phyloP scores from a whole-genome alignment of 1,140 invertebrate species.

The Eumaeus atala region DNA sequence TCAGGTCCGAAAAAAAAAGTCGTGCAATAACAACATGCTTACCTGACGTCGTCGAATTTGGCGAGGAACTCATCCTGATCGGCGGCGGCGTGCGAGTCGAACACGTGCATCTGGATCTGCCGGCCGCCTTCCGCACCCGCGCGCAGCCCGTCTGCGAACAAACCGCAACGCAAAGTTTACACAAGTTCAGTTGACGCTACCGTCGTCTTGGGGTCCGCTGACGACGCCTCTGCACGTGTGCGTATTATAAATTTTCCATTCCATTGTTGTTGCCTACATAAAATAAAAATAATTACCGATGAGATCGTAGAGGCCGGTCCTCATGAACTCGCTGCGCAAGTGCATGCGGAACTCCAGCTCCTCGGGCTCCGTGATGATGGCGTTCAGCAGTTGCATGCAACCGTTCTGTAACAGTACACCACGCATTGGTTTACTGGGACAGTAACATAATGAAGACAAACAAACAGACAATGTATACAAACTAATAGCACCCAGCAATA shows the following conservation, averaged over 20 bases:
- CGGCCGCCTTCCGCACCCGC: conserved; percentile 80
- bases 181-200: too few species aligned
- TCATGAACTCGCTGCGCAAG: conserved; percentile 95
- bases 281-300: conserved; percentile 73
- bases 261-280: too few species aligned
- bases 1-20: too few species aligned
- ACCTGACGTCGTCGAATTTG: conserved; percentile 91
- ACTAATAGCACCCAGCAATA: too few species aligned
- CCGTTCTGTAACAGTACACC: conserved; percentile 51
- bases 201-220: too few species aligned
- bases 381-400: conserved; percentile 95
- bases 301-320: conserved; percentile 90
- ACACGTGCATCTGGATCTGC: conserved; percentile 88
- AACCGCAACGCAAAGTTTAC: too few species aligned
- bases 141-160: conserved; percentile 69
- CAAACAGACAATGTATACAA: too few species aligned
- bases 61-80: conserved; percentile 95
- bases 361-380: conserved; percentile 90
- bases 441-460: too few species aligned
- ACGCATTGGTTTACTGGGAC: too few species aligned
- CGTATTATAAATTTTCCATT: too few species aligned
- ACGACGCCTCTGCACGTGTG: too few species aligned
- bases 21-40: neutral
- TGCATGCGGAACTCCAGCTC: conserved; percentile 96
- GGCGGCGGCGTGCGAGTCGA: conserved; percentile 90